phyloP scores from a whole-genome alignment of 2,113 vertebrate genomes.

The Cavia aperea region DNA sequence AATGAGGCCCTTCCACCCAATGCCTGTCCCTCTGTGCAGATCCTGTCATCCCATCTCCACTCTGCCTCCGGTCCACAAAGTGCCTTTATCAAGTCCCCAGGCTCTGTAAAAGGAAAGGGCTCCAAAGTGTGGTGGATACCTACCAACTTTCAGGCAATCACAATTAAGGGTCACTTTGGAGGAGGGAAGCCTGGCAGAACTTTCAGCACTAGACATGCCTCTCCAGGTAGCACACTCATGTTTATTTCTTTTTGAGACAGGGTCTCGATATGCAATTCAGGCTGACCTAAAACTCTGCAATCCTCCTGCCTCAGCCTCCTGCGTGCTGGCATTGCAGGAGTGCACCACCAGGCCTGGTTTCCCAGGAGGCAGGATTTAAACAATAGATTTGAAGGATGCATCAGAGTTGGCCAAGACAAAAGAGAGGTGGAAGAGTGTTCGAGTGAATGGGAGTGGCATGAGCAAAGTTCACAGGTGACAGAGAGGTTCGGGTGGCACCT shows the following conservation, averaged over 20 bases:
- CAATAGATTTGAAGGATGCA: not conserved
- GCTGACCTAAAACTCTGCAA: not conserved
- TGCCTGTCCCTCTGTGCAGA: not conserved
- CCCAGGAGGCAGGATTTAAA: not conserved
- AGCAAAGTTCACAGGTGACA: not conserved
- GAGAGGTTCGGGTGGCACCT: not conserved
- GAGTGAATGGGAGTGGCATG: not conserved
- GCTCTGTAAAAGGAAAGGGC: not conserved
- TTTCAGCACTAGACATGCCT: not conserved
- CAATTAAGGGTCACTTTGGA: not conserved
- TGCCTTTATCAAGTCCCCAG: rapidly evolving
- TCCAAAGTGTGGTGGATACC: rapidly evolving
- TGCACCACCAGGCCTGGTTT: not conserved
- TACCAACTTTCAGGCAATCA: not conserved
- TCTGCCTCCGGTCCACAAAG: not conserved
- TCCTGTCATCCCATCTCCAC: no score
- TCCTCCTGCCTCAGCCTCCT: not conserved
- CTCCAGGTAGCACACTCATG: not conserved
- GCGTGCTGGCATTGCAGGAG: not conserved
- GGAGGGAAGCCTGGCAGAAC: not conserved
- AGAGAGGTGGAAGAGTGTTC: not conserved
- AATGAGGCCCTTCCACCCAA: not conserved
- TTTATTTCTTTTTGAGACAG: not conserved
- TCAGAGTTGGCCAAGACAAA: not conserved
- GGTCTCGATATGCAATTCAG: not conserved